A percentile compares a stretch with the other conserved stretches of the same genome.
phyloP scores from a whole-genome alignment of 2,113 vertebrate genomes.

The Gavialis gangeticus region DNA sequence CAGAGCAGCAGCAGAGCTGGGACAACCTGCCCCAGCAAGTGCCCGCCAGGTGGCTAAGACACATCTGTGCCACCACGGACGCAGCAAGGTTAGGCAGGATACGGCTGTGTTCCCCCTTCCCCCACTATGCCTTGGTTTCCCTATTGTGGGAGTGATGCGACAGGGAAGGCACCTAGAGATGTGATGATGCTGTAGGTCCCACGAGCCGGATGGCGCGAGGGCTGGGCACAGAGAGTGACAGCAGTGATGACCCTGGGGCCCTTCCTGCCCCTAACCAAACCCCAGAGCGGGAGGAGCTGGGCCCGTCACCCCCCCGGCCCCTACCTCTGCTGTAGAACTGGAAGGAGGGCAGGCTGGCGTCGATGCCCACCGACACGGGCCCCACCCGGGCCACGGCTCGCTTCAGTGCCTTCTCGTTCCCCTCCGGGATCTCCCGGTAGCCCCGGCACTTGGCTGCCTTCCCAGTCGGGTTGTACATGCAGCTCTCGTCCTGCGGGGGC shows the following conservation, averaged over 20 bases:
- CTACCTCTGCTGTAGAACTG: slow-evolving; percentile 92
- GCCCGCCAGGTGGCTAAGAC: no score
- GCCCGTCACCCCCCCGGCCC: neutral
- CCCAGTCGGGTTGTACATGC: slow-evolving; percentile 87
- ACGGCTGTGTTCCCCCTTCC: neutral
- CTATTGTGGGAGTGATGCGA: neutral
- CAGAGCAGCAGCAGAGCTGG: neutral
- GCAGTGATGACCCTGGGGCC: no score
- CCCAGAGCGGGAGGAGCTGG: neutral
- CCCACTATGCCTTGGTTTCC: accelerated
- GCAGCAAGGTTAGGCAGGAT: no score
- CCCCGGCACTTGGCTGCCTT: slow-evolving; percentile 86
- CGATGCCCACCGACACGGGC: slow-evolving; percentile 90
- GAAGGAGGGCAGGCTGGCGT: slow-evolving; percentile 89
- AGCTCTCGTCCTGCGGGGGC: slow-evolving; percentile 83
- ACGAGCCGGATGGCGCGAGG: no score
- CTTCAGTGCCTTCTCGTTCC: slow-evolving; percentile 87
- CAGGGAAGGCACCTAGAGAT: neutral
- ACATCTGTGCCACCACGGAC: no score
- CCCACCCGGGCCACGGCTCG: slow-evolving; percentile 87
- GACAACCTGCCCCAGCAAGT: neutral
- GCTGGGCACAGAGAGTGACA: no score
- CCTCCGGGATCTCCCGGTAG: slow-evolving; percentile 85
- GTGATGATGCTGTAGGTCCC: neutral
- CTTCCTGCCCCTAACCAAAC: accelerated